Evolutionary conservation across 2,113 vertebrate species (phyloP), one percentile per base, ranked within the genome.

Genomic region (Emberiza fucata): DNA sequence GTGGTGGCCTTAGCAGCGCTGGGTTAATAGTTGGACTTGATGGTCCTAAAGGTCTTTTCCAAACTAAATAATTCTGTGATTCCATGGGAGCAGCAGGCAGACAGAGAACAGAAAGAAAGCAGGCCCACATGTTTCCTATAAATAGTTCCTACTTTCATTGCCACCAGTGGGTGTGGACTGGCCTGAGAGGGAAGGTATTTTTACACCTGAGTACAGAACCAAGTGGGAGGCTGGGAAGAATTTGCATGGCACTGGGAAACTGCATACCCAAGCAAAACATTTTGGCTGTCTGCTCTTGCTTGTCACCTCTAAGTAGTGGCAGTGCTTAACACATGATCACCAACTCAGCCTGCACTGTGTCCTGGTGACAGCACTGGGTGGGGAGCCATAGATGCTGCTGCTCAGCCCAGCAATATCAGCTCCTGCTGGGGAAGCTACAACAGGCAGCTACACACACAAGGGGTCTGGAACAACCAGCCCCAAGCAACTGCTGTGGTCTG

Each of bases 161-260:
- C 51, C 65, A 68, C 25, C 39, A 59, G 44, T 5, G 11, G 14
- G 64, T 0, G 0, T 0, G 1, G 47, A 45, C 35, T 15, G 25
- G 39, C 48, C 53, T 54, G 23, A 80, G 29, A 37, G 88, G 20
- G 53, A 86, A 82, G 21, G 29, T 14, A 60, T 54, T 68, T 94
- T 51, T 64, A 68, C 8, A 44, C 29, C 50, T 20, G 45, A 86
- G 21, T n/a, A 53, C n/a, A 51, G 28, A 86, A 69, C 5, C 15
- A 83, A 80, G 63, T 1, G 4, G 24, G 6, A 71, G 12, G 13
- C 25, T 78, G 56, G 23, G 39, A 56, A 85, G n/a, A 70, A 29
- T 48, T 42, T 40, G 37, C 37, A 69, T 8, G 14, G 28, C 60
- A 45, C 0, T 31, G 45, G 39, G 21, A 89, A 83, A 61, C 14